Conservation (phyloP, 2,888 invertebrate genomes). For the Timema cristinae region DNA sequence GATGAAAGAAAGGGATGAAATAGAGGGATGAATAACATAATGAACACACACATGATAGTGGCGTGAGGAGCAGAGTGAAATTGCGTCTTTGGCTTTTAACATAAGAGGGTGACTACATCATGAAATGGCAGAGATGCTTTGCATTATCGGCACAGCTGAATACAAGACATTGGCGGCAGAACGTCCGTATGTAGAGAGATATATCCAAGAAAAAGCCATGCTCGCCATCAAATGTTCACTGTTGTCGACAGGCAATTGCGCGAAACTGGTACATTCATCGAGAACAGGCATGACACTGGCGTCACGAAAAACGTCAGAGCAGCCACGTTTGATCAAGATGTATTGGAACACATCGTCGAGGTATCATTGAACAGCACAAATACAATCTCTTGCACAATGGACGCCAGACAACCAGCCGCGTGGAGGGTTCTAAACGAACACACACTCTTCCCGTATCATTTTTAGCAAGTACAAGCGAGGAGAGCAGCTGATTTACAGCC, state of each 20-base stretch:
- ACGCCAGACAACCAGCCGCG: too few species aligned
- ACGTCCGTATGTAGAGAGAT: not conserved
- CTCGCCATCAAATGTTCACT: not conserved
- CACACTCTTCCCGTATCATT: too few species aligned
- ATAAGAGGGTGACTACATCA: not conserved
- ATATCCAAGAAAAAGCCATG: not conserved
- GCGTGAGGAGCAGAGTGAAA: not conserved
- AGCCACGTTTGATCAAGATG: not conserved
- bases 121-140: not conserved
- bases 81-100: not conserved
- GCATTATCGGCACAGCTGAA: not conserved
- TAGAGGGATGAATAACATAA: too few species aligned
- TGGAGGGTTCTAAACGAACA: too few species aligned
- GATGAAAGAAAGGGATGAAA: too few species aligned
- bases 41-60: not conserved
- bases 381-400: too few species aligned
- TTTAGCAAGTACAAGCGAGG: too few species aligned
- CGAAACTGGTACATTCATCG: not conserved
- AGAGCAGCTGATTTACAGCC: too few species aligned
- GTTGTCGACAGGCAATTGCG: not conserved
- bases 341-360: too few species aligned
- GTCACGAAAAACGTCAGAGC: not conserved
- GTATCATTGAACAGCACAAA: too few species aligned
- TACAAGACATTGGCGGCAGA: not conserved
- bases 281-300: not conserved